These are phyloP conservation scores for Loxodonta africana DNA, from an alignment of 2,113 vertebrate genomes.

Conservation along the genomic window DNA sequence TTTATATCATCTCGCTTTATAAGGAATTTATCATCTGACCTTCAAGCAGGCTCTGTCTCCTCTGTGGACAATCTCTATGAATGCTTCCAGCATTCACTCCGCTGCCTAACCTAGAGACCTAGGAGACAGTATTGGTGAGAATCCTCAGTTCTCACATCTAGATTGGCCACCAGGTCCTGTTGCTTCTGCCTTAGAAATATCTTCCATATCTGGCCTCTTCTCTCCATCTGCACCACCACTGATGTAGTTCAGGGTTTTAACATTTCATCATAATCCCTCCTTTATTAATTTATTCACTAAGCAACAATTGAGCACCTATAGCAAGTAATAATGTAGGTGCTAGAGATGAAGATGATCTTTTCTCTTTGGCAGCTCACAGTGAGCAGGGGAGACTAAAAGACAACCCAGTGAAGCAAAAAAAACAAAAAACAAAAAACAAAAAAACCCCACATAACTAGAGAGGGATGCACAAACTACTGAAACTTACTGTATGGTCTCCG, in stretches of 20 bases:
- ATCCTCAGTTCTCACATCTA: neutral
- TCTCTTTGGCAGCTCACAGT: neutral
- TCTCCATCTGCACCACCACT: neutral
- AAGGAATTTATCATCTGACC: neutral
- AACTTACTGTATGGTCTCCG: neutral
- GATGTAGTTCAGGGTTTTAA: neutral
- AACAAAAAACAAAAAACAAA: neutral
- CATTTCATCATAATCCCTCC: neutral
- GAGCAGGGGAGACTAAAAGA: neutral
- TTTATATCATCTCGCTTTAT: neutral
- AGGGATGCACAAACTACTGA: neutral
- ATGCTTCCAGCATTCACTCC: too few species aligned
- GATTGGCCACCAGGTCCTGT: accelerated
- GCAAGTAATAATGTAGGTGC: neutral
- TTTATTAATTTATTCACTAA: neutral
- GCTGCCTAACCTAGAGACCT: neutral
- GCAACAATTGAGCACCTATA: neutral
- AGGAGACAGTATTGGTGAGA: accelerated
- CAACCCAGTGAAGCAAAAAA: neutral
- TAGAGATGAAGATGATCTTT: neutral
- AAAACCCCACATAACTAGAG: neutral
- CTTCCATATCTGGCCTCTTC: neutral
- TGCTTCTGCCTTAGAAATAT: neutral
- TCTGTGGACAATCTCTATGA: too few species aligned
- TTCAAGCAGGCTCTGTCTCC: neutral